phyloP scores from a whole-genome alignment of 2,888 invertebrate genomes.

The Clostera curtula region DNA sequence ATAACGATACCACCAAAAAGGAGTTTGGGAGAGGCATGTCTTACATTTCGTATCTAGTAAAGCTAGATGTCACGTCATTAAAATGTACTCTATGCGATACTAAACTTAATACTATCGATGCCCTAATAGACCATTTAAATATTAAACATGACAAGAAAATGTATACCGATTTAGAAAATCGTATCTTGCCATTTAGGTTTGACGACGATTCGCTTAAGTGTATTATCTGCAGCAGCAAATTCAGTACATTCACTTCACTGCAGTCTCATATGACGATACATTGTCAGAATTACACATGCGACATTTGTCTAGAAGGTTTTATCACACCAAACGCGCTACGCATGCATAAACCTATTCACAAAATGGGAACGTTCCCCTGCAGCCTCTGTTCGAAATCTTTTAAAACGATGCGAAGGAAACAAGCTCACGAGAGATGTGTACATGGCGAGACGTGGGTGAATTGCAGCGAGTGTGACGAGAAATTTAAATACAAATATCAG shows the following conservation, averaged over 20 bases:
- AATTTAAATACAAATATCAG: slow-evolving; percentile 43
- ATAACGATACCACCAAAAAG: too few species aligned
- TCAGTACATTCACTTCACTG: slow-evolving; percentile 13
- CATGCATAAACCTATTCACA: slow-evolving; percentile 37
- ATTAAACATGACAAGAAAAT: slow-evolving; percentile 10
- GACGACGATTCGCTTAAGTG: slow-evolving; percentile 10
- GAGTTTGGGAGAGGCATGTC: too few species aligned
- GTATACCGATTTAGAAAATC: slow-evolving; percentile 15
- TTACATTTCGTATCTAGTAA: slow-evolving; percentile 15
- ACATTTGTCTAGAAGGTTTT: slow-evolving; percentile 55
- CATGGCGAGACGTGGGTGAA: slow-evolving; percentile 27
- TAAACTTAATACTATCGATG: slow-evolving; percentile 10
- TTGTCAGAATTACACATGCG: slow-evolving; percentile 57
- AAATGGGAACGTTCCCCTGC: slow-evolving; percentile 32
- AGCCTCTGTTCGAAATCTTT: slow-evolving; percentile 28
- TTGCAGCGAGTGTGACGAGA: slow-evolving; percentile 36
- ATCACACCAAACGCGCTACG: slow-evolving; percentile 29
- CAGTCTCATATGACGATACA: slow-evolving; percentile 28
- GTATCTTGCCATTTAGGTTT: slow-evolving; percentile 20
- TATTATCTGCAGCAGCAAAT: slow-evolving; percentile 9
- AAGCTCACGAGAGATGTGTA: slow-evolving; percentile 27
- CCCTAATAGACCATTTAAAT: slow-evolving; percentile 10
- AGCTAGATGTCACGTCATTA: slow-evolving; percentile 16
- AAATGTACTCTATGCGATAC: slow-evolving; percentile 11
- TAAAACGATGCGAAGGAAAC: slow-evolving; percentile 26